phyloP scores from a whole-genome alignment of 2,797 vertebrate genomes.

The Enteromius treurensis region DNA sequence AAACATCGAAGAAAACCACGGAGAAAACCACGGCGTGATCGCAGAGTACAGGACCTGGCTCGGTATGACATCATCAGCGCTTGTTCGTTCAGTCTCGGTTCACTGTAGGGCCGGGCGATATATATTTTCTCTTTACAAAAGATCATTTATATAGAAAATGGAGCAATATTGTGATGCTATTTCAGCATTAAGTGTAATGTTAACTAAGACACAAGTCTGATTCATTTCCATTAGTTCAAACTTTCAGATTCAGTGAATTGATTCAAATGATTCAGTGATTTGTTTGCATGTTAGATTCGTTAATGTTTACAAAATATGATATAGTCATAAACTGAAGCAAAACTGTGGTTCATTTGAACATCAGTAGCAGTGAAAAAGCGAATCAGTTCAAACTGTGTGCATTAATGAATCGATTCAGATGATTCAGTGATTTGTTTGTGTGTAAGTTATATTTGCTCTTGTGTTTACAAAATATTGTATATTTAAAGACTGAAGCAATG shows the following conservation, averaged over 20 bases:
- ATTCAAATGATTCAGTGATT: not conserved
- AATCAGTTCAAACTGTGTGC: not conserved
- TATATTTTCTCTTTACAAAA: not conserved
- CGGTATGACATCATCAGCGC: slow-evolving; percentile 31
- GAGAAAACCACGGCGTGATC: no score
- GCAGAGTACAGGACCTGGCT: not conserved
- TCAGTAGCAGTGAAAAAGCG: no score
- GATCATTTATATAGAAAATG: not conserved
- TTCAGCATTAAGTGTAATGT: not conserved
- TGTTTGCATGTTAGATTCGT: not conserved
- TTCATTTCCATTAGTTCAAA: not conserved
- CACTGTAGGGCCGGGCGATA: slow-evolving; percentile 29
- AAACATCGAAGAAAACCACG: no score
- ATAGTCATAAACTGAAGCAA: not conserved
- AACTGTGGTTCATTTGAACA: not conserved
- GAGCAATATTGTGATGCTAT: not conserved
- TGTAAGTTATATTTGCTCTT: not conserved
- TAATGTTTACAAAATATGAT: not conserved
- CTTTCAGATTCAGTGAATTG: not conserved
- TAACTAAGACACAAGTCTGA: not conserved
- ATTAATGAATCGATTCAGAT: not conserved
- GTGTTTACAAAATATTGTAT: not conserved
- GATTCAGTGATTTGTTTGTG: not conserved
- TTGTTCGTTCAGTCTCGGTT: slow-evolving; percentile 11
- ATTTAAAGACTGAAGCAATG: not conserved